Base-by-base conservation (phyloP, 2,113 vertebrate species). In the Sander lucioperca region DNA sequence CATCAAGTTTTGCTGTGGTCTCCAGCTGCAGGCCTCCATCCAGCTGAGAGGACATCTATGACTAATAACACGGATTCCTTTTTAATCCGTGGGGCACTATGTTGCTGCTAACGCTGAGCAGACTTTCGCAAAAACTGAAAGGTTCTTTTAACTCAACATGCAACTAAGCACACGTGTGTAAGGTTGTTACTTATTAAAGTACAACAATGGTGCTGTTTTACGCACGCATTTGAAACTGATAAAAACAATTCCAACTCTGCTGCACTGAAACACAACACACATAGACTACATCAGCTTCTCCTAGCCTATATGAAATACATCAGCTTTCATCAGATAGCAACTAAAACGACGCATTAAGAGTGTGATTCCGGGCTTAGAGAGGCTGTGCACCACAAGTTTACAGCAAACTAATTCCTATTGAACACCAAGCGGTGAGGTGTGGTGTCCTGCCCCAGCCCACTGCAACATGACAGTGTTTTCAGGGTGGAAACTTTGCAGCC, bases 1-100 rank as follows among this genome's bases (percentile, higher is more conserved):
- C 39, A 18, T 91, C 77, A 36, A 64, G 72, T 84, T 81, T 80
- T n/a, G 72, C 69, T 53, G 85, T 47, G 36, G 69, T 86, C 45
- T 93, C 83, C 71, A 74, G 84, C 88, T 91, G 92, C 79, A 62
- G 82, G 85, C 87, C 90, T 84, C 75, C 82, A 77, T 90, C 90
- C 83, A 85, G 63, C 50, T 88, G 86, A 89, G 83, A 69, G 84
- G 90, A 94, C 95, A 95, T 96, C 91, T 94, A 92, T 87, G 85
- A 88, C 62, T 74, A 58, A 69, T 59, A 7, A 16, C 25, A 21
- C 27, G 61, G 30, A 59, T 62, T 73, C 48, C 14, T 23, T 76
- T 83, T 76, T 23, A 86, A 64, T 69, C 62, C 58, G 67, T 16
- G 43, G 16, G 45, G 67, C 36, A n/a, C n/a, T 13, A 5, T 14